Conservation (phyloP, 92 coral and sea anemone species). For the Epizoanthus illoricatus region DNA sequence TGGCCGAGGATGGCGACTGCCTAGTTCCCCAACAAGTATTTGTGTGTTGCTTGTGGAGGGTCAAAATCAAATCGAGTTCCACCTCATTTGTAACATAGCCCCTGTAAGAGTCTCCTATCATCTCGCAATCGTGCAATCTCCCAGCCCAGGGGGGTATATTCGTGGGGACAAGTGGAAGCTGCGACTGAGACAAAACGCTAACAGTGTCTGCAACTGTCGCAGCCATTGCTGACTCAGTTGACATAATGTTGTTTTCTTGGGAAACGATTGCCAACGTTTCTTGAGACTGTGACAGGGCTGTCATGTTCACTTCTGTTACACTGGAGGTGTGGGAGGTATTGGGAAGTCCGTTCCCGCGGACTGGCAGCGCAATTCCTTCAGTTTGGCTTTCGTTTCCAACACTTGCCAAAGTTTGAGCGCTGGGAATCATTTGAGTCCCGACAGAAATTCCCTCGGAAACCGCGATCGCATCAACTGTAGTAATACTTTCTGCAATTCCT, state of each 20-base stretch:
- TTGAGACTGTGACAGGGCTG: conserved; percentile 31
- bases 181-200: conserved; percentile 21
- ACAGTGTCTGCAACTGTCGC: conserved; percentile 34
- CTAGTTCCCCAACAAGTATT: conserved; percentile 97
- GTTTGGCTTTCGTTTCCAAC: conserved; percentile 19
- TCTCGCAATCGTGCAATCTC: conserved; percentile 87
- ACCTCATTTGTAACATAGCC: conserved; percentile 93
- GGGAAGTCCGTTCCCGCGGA: not conserved
- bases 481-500: conserved; percentile 57
- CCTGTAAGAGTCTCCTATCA: conserved; percentile 95
- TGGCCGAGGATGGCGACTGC: conserved; percentile 97
- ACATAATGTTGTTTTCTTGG: conserved; percentile 30
- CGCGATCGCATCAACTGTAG: conserved; percentile 59
- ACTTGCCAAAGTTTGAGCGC: conserved; percentile 34
- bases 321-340: conserved; percentile 31
- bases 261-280: conserved; percentile 25
- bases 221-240: conserved; percentile 25
- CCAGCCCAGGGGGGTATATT: conserved; percentile 97
- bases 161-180: conserved; percentile 50
- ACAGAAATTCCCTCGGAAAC: conserved; percentile 73
- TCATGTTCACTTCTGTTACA: conserved; percentile 22
- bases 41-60: conserved; percentile 92
- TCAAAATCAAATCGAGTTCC: conserved; percentile 85
- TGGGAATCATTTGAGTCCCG: conserved; percentile 55
- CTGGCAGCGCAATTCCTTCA: not conserved